Base-by-base conservation (phyloP, 2,113 vertebrate species). In the Semnornis frantzii region DNA sequence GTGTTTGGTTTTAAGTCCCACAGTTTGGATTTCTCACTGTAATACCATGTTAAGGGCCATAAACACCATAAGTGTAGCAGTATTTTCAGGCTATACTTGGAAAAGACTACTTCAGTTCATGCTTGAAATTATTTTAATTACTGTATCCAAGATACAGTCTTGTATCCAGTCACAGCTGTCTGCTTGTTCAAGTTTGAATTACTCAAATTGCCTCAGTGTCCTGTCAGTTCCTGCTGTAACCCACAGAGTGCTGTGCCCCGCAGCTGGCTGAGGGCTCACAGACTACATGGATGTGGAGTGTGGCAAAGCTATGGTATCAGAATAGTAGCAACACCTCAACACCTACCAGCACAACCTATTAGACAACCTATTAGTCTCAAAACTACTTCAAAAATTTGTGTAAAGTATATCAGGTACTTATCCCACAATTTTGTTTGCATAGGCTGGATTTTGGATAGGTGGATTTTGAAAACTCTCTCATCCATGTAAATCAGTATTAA, bases 201-300 rank as follows among this genome's bases (percentile, higher is more conserved):
- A 7, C 4, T 4, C 4, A 72, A 66, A 10, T 7, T 20, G 50
- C 68, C 52, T 25, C 63, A 0, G 0, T 2, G 20, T 28, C 60
- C 87, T 10, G 23, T 12, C 70, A 5, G 8, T 60, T 4, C 23
- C 81, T 63, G 62, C 69, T 1, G 4, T 11, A 20, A 46, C 5
- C 12, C 59, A 19, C 9, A 16, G 3, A 6, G 7, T 6, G 6
- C 48, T 6, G 1, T 3, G 15, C 19, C 24, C 75, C 6, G 55
- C 19, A 5, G 60, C 60, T 3, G 8, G 39, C 54, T 3, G 0
- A 28, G 79, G 15, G 37, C 46, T 27, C 28, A 1, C 62, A 5
- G 63, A 8, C 39, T 5, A 2, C 2, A 19, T 4, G 1, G 19
- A 44, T 5, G 1, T 2, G 27, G 57, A 27, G 12, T 30, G 1